These are phyloP conservation scores for Drosophila nikananu DNA, from an alignment of 1,140 invertebrate species.

Conservation along the genomic window DNA sequence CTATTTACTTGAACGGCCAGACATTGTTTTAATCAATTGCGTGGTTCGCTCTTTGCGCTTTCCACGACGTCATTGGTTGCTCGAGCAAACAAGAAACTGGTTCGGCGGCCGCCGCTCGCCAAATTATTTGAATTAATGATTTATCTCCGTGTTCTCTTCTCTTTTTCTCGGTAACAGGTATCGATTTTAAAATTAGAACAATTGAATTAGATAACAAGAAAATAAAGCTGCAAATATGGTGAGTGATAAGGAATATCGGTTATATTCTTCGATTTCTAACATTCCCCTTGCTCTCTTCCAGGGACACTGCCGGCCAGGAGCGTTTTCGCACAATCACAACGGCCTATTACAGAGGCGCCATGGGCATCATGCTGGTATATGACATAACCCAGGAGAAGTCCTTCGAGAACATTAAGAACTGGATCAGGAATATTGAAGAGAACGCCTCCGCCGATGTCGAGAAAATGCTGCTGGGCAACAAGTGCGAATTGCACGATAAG, in stretches of 20 bases:
- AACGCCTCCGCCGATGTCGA: constrained; percentile 97
- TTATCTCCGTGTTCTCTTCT: constrained; percentile 40
- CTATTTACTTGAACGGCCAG: constrained; percentile 59
- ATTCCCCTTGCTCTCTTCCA: constrained; percentile 71
- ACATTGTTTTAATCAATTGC: constrained; percentile 72
- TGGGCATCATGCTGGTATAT: constrained; percentile 99
- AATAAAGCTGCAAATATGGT: constrained; percentile 99
- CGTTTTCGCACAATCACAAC: constrained; percentile 99
- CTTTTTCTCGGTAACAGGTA: constrained; percentile 89
- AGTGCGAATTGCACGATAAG: constrained; percentile 96
- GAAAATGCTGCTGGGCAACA: constrained; percentile 98
- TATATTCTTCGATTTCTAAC: constrained; percentile 9
- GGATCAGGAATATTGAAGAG: constrained; percentile 99
- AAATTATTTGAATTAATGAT: constrained; percentile 60
- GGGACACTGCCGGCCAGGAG: constrained; percentile 98
- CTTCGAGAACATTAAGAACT: constrained; percentile 99
- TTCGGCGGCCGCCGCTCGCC: constrained; percentile 38
- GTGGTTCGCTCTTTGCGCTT: constrained; percentile 47
- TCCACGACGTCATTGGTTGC: constrained; percentile 27
- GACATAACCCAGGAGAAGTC: constrained; percentile 99
- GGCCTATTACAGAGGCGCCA: constrained; percentile 98
- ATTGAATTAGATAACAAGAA: constrained; percentile 99
- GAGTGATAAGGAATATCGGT: constrained; percentile 64
- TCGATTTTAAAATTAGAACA: constrained; percentile 99
- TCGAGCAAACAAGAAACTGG: constrained; percentile 19